Percentiles rank a stretch among this genome's conserved stretches.
These are phyloP conservation scores for Callyntrura guangdongensis DNA, from an alignment of 2,888 invertebrate genomes.

Conservation along the genomic window DNA sequence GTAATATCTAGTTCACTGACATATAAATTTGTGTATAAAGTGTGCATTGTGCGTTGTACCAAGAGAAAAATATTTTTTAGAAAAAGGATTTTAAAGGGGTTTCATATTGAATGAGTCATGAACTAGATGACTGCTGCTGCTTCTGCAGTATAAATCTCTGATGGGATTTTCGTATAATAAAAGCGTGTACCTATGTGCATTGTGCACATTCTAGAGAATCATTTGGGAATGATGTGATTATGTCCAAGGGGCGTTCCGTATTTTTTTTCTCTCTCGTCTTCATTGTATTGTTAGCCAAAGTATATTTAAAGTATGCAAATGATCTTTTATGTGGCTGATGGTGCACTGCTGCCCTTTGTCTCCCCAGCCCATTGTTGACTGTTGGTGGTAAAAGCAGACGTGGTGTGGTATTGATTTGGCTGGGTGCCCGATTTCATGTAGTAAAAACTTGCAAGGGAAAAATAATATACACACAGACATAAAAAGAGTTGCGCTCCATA, in stretches of 20 bases:
- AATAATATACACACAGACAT: neutral
- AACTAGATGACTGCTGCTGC: constrained; percentile 36
- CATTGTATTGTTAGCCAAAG: constrained; percentile 48
- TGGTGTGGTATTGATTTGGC: constrained; percentile 76
- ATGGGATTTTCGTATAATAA: constrained; percentile 51
- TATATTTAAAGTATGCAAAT: constrained; percentile 84
- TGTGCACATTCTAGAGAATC: constrained; percentile 67
- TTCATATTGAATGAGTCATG: constrained; percentile 72
- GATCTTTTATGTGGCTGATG: constrained; percentile 74
- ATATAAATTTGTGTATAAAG: neutral
- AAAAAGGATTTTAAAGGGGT: constrained; percentile 5
- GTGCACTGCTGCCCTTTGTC: constrained; percentile 32
- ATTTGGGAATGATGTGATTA: constrained; percentile 84
- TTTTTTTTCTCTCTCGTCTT: constrained; percentile 75
- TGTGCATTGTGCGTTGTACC: constrained; percentile 25
- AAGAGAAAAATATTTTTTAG: neutral
- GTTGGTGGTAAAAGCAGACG: constrained; percentile 67
- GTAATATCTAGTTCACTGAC: neutral
- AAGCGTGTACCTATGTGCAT: constrained; percentile 10
- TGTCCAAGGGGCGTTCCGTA: constrained; percentile 82
- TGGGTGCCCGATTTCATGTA: constrained; percentile 65
- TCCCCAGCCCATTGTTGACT: constrained; percentile 73
- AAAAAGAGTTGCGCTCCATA: constrained; percentile 39
- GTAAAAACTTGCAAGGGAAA: constrained; percentile 13
- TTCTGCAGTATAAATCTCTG: constrained; percentile 17